Evolutionary conservation across 2,888 invertebrate species (phyloP).

Genomic region (Chrysodeixis includens): DNA sequence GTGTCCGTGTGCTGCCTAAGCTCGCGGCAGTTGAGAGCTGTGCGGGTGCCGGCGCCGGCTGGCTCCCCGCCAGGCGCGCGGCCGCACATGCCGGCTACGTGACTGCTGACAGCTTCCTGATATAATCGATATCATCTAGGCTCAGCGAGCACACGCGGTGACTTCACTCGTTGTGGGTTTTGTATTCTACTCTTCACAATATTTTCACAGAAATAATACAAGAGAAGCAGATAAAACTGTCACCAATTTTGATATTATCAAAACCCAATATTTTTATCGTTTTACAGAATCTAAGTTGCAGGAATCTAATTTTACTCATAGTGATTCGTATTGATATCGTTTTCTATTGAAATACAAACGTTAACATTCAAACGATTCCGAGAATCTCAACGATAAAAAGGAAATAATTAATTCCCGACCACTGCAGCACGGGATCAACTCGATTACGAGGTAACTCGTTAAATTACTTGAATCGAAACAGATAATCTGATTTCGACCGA

Average conservation of each 20-base stretch:
- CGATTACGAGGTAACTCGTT: conserved; percentile 18
- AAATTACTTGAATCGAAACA: conserved; percentile 11
- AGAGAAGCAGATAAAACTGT: too few species aligned
- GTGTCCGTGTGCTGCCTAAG: neutral
- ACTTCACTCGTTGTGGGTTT: conserved; percentile 7
- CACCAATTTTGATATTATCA: too few species aligned
- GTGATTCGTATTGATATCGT: too few species aligned
- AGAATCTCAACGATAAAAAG: conserved; percentile 4
- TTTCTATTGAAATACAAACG: neutral
- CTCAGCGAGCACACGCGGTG: conserved; percentile 15
- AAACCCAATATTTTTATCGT: too few species aligned
- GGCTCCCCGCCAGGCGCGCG: conserved; percentile 50
- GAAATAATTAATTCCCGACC: neutral
- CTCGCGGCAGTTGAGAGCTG: neutral
- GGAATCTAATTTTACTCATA: too few species aligned
- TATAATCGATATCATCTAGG: conserved; percentile 36
- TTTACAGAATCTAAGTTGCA: too few species aligned
- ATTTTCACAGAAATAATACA: too few species aligned
- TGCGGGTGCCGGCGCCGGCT: conserved; percentile 14
- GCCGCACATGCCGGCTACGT: conserved; percentile 41
- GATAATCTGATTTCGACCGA: neutral
- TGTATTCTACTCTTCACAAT: neutral
- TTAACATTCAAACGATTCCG: neutral
- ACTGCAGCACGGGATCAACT: neutral
- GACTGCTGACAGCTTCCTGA: conserved; percentile 30